phyloP scores from a whole-genome alignment of 2,113 vertebrate genomes.

The Trichomycterus rosablanca region DNA sequence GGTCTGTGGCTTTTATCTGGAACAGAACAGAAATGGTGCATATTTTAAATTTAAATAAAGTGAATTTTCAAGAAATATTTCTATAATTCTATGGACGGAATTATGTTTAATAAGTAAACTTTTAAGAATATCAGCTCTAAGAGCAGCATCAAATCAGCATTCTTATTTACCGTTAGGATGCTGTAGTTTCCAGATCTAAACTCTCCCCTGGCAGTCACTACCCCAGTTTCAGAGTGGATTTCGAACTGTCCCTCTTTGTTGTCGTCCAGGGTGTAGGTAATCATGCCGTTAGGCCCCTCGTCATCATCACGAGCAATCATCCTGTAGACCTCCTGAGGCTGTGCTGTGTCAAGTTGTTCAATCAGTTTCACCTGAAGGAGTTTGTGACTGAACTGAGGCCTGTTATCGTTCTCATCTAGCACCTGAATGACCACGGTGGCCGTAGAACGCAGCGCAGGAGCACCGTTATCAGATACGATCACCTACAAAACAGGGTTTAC shows the following conservation, averaged over 20 bases:
- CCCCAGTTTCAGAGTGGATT: constrained; percentile 74
- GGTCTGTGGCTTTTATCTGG: constrained; percentile 85
- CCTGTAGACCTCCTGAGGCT: constrained; percentile 69
- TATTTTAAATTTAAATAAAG: no score
- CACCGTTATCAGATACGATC: constrained; percentile 81
- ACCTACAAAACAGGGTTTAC: constrained; percentile 66
- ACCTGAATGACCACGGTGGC: constrained; percentile 82
- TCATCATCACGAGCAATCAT: constrained; percentile 84
- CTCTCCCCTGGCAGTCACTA: constrained; percentile 71
- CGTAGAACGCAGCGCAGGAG: constrained; percentile 78
- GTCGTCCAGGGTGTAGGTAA: constrained; percentile 82
- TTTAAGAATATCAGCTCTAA: no score
- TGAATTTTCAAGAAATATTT: no score
- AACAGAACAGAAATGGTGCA: not conserved
- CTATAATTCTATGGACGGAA: no score
- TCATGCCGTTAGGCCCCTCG: constrained; percentile 73
- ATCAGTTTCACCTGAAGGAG: constrained; percentile 81
- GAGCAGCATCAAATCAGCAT: no score
- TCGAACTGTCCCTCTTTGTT: constrained; percentile 65
- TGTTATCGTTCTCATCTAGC: constrained; percentile 84
- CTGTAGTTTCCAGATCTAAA: constrained; percentile 83
- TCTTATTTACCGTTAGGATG: constrained; percentile 85
- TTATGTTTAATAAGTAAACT: no score
- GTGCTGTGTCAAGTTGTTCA: constrained; percentile 52
- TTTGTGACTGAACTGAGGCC: constrained; percentile 84